Evolutionary conservation across 2,888 invertebrate species (phyloP).

Genomic region (Nebria brevicollis): DNA sequence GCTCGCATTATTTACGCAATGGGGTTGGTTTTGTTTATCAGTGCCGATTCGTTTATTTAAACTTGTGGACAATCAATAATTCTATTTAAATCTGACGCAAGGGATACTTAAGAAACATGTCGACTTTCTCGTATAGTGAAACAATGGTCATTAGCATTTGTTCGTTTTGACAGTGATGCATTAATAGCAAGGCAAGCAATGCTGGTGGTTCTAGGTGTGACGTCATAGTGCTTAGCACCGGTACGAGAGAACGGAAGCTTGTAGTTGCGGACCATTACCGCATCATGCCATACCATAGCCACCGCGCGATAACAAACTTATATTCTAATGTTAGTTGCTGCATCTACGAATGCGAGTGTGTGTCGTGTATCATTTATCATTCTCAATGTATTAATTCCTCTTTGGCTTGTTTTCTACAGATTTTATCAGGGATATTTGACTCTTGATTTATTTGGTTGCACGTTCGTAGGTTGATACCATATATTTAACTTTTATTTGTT

Average conservation of each 20-base stretch:
- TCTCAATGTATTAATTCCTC: background rate
- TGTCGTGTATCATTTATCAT: background rate
- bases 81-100: too few species aligned
- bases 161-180: conserved; percentile 3
- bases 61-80: too few species aligned
- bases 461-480: background rate
- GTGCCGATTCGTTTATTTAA: too few species aligned
- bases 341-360: background rate
- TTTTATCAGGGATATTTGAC: background rate
- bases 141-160: conserved; percentile 11
- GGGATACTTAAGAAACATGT: too few species aligned
- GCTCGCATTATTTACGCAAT: background rate
- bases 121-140: background rate
- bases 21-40: too few species aligned
- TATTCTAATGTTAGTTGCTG: background rate
- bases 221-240: background rate
- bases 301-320: background rate
- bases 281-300: background rate
- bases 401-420: background rate
- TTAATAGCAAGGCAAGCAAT: conserved; percentile 10
- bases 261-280: background rate
- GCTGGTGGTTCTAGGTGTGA: background rate
- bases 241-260: background rate
- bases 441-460: background rate
- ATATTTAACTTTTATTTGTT: background rate